Evolutionary conservation across 2,113 vertebrate species (phyloP), one percentile per base, ranked within the genome.

Genomic region (Engystomops pustulosus): DNA sequence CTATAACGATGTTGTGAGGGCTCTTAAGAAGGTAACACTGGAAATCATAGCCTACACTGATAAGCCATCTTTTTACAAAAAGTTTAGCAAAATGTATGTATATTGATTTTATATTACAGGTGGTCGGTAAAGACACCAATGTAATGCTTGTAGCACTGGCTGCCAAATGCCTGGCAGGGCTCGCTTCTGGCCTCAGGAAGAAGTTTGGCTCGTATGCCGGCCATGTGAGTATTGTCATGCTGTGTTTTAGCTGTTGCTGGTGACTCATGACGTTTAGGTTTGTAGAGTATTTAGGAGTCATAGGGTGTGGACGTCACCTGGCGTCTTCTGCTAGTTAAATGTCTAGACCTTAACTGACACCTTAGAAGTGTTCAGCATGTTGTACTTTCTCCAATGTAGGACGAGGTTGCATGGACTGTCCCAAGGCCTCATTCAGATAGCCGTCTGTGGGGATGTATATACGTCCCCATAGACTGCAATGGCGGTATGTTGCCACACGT

Each of bases 61-160:
- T 12, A 60, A 6, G 0, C 27, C 8, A 0, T 17, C n/a, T n/a
- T n/a, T n/a, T n/a, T n/a, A n/a, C n/a, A n/a, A n/a, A n/a, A n/a
- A n/a, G n/a, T n/a, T n/a, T n/a, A n/a, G n/a, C n/a, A n/a, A n/a
- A n/a, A n/a, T n/a, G n/a, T 12, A 60, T 25, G 2, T 25, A 3
- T 17, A 12, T 32, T 69, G 0, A n/a, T 38, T 18, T 58, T 25
- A 62, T 75, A 32, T 76, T 41, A 2, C 88, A 99, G 98, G 97
- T 99, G 84, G 93, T 99, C 90, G 97, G 96, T 67, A 99, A 99
- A 88, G 98, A 99, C 89, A 95, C 97, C 53, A 99, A 99, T 87
- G 97, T 99, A 45, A 97, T 99, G 97, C 92, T 99, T 86, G 98
- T 99, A 89, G 91, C 96, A 51, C 81, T 98, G 90, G 97, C 98